phyloP scores from a whole-genome alignment of 1,140 invertebrate species.

The Diorhabda elongata region DNA sequence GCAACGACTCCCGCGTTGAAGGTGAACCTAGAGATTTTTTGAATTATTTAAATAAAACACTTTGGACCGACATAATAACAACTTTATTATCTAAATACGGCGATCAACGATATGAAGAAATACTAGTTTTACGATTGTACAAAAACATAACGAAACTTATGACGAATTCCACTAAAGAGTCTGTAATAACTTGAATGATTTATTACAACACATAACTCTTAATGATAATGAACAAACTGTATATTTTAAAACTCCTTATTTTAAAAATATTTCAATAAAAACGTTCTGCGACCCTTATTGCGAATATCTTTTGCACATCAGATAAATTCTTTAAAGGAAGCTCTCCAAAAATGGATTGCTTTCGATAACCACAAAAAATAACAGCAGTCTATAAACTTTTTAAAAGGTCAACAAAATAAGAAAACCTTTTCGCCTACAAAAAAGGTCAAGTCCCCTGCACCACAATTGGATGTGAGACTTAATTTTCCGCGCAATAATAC shows the following conservation, averaged over 20 bases:
- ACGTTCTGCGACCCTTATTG: neutral
- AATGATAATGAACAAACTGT: neutral
- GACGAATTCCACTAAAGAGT: neutral
- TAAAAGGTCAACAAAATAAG: neutral
- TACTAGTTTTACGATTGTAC: neutral
- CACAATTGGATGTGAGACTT: neutral
- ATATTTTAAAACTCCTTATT: neutral
- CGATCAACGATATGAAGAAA: too few species aligned
- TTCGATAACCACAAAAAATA: neutral
- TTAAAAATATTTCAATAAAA: neutral
- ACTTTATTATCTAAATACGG: too few species aligned
- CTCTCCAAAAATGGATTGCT: neutral
- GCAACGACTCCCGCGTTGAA: too few species aligned
- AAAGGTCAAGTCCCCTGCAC: neutral
- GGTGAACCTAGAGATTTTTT: too few species aligned
- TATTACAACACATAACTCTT: neutral
- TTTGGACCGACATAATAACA: too few species aligned
- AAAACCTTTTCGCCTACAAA: neutral
- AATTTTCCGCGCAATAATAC: neutral
- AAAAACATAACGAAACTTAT: neutral
- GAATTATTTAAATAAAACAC: too few species aligned
- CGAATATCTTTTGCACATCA: neutral
- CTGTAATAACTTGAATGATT: neutral
- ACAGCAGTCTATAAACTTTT: neutral
- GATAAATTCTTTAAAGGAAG: neutral